Evolutionary conservation across 2,113 vertebrate genomes (phyloP).

Genomic region (Ictalurus punctatus): DNA sequence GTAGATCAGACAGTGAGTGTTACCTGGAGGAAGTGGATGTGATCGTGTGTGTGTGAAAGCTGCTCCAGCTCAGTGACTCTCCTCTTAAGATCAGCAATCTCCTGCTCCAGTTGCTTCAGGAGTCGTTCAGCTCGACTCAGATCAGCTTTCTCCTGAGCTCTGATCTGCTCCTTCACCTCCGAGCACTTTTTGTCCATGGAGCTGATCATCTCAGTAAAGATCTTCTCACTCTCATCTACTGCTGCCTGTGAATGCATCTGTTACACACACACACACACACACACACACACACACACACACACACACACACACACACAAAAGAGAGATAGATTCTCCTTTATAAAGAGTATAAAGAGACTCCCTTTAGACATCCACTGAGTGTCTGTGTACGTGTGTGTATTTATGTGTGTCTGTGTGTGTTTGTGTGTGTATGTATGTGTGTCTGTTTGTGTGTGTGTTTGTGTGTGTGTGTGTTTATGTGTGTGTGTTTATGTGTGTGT

Average conservation of each 20-base stretch:
- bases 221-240: not conserved
- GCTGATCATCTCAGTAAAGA: conserved; percentile 9
- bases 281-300: no score
- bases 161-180: conserved; percentile 16
- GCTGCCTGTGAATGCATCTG: not conserved
- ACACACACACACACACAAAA: no score
- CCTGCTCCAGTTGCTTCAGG: not conserved
- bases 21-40: not conserved
- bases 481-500: no score
- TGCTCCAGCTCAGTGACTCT: conserved; percentile 45
- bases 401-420: no score
- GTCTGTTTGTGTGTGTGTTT: no score
- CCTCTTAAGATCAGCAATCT: conserved; percentile 44
- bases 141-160: conserved; percentile 3
- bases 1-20: no score
- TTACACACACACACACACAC: not conserved
- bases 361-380: no score
- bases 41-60: conserved; percentile 46
- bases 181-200: not conserved
- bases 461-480: no score
- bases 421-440: no score
- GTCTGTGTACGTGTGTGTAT: no score
- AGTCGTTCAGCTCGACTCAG: conserved; percentile 6
- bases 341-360: no score
- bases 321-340: no score